Evolutionary conservation across 1,140 invertebrate species (phyloP).

Genomic region (Pectinophora gossypiella): DNA sequence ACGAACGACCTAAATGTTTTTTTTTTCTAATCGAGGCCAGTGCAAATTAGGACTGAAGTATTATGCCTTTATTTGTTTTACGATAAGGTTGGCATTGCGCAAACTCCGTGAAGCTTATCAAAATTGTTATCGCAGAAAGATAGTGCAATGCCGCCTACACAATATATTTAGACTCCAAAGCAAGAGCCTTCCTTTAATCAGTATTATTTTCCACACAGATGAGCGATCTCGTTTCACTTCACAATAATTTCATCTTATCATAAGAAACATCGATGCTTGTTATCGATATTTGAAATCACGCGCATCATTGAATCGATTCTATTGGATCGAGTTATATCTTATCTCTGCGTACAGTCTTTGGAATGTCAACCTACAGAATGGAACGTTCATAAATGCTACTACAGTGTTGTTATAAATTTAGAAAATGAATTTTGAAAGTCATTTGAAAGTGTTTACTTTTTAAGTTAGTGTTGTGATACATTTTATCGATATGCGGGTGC

Average conservation of each 20-base stretch:
- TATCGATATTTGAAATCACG: slow-evolving; percentile 63
- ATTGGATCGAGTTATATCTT: slow-evolving; percentile 49
- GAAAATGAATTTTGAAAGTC: slow-evolving; percentile 3
- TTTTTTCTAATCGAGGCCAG: not conserved
- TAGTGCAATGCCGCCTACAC: slow-evolving; percentile 29
- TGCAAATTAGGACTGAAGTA: not conserved
- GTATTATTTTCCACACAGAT: slow-evolving; percentile 29
- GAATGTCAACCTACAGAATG: slow-evolving; percentile 35
- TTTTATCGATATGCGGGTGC: slow-evolving; percentile 44
- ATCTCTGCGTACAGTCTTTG: slow-evolving; percentile 41
- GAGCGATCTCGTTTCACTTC: slow-evolving; percentile 27
- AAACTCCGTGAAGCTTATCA: slow-evolving; percentile 9
- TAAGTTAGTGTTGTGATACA: slow-evolving; percentile 29
- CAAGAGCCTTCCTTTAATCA: slow-evolving; percentile 14
- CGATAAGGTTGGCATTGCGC: slow-evolving; percentile 1
- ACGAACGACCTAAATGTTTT: too few relatives aligned
- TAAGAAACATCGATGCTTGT: slow-evolving; percentile 43
- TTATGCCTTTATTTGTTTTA: not conserved
- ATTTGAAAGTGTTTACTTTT: slow-evolving; percentile 2
- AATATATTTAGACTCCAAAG: slow-evolving; percentile 15
- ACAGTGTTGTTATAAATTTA: not conserved
- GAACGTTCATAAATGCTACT: slow-evolving; percentile 23
- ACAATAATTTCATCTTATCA: slow-evolving; percentile 48
- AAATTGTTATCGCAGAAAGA: slow-evolving; percentile 17
- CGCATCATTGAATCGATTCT: slow-evolving; percentile 45